A percentile compares a stretch with the other conserved stretches of the same genome.
These are phyloP conservation scores for Hippocampus zosterae DNA, from an alignment of 2,113 vertebrate genomes.

Conservation along the genomic window DNA sequence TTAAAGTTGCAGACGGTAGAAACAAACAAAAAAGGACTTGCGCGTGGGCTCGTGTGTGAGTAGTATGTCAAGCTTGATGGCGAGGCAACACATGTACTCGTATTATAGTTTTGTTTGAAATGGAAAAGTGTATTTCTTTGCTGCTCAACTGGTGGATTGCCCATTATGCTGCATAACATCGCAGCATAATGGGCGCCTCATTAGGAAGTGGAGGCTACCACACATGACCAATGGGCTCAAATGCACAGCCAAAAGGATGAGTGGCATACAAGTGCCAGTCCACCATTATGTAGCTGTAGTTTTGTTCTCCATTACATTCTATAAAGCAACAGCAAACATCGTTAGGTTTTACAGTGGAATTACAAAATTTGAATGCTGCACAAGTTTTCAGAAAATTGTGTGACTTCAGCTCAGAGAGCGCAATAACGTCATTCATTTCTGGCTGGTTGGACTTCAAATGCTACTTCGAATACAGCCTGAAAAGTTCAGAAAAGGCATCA, in stretches of 20 bases:
- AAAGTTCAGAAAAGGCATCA: not conserved
- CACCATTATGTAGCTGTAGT: too few relatives aligned
- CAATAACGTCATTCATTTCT: too few relatives aligned
- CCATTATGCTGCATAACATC: too few relatives aligned
- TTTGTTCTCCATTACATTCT: too few relatives aligned
- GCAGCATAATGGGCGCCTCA: not conserved
- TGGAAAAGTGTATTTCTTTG: not conserved
- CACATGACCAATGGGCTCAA: not conserved
- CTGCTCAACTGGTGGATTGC: not conserved
- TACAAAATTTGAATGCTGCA: not conserved
- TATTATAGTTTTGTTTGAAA: not conserved
- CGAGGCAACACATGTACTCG: not conserved
- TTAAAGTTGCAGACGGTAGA: not conserved
- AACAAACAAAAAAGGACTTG: constrained; percentile 7
- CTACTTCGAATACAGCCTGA: not conserved
- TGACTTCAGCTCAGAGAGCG: not conserved
- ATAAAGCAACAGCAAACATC: too few relatives aligned
- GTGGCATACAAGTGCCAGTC: not conserved
- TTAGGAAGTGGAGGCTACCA: not conserved
- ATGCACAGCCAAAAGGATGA: not conserved
- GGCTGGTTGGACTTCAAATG: not conserved
- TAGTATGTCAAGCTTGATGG: not conserved
- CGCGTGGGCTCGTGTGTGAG: not conserved
- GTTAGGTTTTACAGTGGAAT: too few relatives aligned
- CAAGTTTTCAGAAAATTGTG: not conserved